A percentile compares a stretch with the other conserved stretches of the same genome.
phyloP scores from a whole-genome alignment of 2,113 vertebrate species.

The Microtus montanus region DNA sequence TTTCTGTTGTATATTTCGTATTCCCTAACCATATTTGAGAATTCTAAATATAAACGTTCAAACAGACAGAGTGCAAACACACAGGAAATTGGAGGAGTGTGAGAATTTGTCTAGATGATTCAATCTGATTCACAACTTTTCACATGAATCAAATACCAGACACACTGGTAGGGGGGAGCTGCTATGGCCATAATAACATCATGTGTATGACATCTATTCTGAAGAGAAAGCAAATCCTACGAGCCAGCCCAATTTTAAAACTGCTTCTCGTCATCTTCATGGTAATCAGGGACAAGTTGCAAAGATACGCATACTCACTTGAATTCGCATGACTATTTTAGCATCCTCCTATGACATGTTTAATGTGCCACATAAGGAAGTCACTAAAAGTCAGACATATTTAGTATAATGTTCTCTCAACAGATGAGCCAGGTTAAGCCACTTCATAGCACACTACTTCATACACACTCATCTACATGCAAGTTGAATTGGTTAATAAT shows the following conservation, averaged over 20 bases:
- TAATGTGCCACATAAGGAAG: background rate
- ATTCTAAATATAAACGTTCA: constrained; percentile 75
- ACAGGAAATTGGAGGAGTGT: constrained; percentile 65
- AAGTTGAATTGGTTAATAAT: background rate
- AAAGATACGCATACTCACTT: constrained; percentile 10
- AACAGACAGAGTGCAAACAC: constrained; percentile 65
- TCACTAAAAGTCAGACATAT: background rate
- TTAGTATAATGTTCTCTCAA: background rate
- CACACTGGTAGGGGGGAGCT: background rate
- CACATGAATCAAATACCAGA: constrained; percentile 64
- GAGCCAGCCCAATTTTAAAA: background rate
- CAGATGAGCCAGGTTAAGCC: background rate
- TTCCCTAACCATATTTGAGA: constrained; percentile 64
- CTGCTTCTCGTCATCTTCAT: background rate
- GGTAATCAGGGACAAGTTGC: constrained; percentile 21
- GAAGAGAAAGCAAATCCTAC: constrained; percentile 43
- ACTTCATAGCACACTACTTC: background rate
- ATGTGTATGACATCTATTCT: background rate
- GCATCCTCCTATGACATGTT: background rate
- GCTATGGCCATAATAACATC: constrained; percentile 3
- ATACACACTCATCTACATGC: background rate
- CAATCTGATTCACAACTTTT: constrained; percentile 66
- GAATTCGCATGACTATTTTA: background rate
- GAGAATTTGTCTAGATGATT: constrained; percentile 32
- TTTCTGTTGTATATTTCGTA: constrained; percentile 72